These are phyloP conservation scores for Apodemia hepburni DNA, from an alignment of 2,888 invertebrate species.

Conservation along the genomic window DNA sequence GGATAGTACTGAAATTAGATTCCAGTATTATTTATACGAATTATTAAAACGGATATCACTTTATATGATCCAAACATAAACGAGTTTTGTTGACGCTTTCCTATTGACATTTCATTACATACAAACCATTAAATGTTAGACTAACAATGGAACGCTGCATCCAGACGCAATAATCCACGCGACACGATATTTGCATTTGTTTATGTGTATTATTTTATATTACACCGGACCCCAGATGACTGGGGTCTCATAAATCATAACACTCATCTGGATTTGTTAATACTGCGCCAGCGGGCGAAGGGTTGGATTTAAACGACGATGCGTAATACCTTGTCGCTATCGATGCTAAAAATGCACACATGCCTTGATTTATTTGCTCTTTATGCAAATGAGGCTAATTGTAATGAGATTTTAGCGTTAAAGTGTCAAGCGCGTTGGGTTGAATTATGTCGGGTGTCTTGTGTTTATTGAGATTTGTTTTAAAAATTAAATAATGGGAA, in stretches of 20 bases:
- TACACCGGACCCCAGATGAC: conserved; percentile 48
- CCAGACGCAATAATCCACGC: conserved; percentile 34
- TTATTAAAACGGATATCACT: neutral
- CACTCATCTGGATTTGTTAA: conserved; percentile 69
- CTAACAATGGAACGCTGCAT: conserved; percentile 20
- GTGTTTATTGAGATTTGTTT: conserved; percentile 19
- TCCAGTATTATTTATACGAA: neutral
- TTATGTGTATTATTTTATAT: conserved; percentile 57
- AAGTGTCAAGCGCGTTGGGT: conserved; percentile 35
- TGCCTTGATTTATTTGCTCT: conserved; percentile 60
- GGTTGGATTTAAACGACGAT: conserved; percentile 40
- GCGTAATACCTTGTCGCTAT: conserved; percentile 39
- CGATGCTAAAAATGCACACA: conserved; percentile 57
- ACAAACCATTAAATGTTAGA: conserved; percentile 13
- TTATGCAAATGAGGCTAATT: conserved; percentile 74
- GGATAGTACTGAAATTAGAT: too few relatives aligned
- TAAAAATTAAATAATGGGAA: neutral
- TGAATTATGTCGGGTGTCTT: conserved; percentile 32
- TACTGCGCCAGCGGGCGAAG: conserved; percentile 42
- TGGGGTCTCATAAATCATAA: conserved; percentile 64
- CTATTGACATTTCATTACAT: conserved; percentile 16
- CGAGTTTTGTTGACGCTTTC: conserved; percentile 9
- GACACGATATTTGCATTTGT: conserved; percentile 55
- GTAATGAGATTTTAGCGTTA: conserved; percentile 63
- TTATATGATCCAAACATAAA: neutral